Evolutionary conservation across 2,113 vertebrate genomes (phyloP).

Genomic region (Toxostoma redivivum): DNA sequence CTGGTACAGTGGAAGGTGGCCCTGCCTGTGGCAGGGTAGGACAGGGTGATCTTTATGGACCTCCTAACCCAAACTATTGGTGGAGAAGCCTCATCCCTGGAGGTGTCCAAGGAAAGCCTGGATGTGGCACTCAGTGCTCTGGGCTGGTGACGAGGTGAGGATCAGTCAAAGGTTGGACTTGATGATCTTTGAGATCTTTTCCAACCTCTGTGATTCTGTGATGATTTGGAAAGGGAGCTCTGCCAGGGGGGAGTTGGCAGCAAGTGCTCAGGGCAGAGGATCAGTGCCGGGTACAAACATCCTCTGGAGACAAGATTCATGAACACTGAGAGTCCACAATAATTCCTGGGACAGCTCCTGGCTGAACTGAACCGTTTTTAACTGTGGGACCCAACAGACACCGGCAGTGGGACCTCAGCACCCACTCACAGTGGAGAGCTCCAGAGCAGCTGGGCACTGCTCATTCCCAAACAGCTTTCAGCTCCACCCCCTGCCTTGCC

Average conservation of each 20-base stretch:
- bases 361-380: neutral
- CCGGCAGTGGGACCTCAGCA: neutral
- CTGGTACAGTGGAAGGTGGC: neutral
- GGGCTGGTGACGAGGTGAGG: neutral
- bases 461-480: neutral
- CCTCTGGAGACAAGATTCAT: neutral
- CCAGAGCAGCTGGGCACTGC: neutral
- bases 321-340: neutral
- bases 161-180: neutral
- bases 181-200: neutral
- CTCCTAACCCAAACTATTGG: neutral
- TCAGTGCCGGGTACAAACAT: neutral
- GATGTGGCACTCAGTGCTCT: neutral
- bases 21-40: rapidly evolving
- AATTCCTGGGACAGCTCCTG: neutral
- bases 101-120: neutral
- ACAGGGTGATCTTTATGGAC: neutral
- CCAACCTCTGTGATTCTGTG: neutral
- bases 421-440: neutral
- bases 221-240: neutral
- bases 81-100: neutral
- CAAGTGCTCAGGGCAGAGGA: neutral
- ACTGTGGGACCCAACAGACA: rapidly evolving
- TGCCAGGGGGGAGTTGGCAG: neutral
- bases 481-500: neutral